phyloP scores from a whole-genome alignment of 1,140 invertebrate species.

The Ectropis grisescens region DNA sequence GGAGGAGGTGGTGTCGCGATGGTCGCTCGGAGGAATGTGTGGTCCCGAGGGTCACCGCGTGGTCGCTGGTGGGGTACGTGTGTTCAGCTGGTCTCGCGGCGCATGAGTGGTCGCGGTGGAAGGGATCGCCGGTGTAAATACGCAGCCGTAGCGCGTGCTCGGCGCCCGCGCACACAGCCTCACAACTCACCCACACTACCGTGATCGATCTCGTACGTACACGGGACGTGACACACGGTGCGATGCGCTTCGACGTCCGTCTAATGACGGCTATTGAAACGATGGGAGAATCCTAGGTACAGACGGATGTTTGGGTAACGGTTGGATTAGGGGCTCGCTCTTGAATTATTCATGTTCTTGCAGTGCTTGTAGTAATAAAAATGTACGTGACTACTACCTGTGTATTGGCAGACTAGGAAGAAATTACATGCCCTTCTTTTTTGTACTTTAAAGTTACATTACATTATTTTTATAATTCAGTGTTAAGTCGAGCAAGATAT shows the following conservation, averaged over 20 bases:
- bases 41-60: slow-evolving; percentile 30
- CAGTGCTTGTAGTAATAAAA: no score
- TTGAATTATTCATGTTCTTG: slow-evolving; percentile 7
- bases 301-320: slow-evolving; percentile 15
- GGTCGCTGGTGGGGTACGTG: slow-evolving; percentile 50
- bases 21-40: slow-evolving; percentile 21
- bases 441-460: no score
- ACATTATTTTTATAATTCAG: no score
- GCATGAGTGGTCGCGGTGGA: slow-evolving; percentile 61
- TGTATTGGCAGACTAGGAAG: no score
- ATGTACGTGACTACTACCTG: neutral
- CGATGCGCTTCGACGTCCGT: slow-evolving; percentile 11
- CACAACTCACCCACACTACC: slow-evolving; percentile 14
- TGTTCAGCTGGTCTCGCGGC: slow-evolving; percentile 50
- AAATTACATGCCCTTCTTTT: no score
- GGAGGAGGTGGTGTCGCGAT: slow-evolving; percentile 15
- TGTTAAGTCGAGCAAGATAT: no score
- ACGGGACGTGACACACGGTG: slow-evolving; percentile 10
- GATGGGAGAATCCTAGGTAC: slow-evolving; percentile 18
- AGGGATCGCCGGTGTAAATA: slow-evolving; percentile 63
- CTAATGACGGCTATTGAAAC: slow-evolving; percentile 14
- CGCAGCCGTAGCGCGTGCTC: slow-evolving; percentile 48
- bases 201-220: slow-evolving; percentile 11
- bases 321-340: slow-evolving; percentile 2
- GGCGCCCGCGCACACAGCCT: slow-evolving; percentile 38